These are phyloP conservation scores for Alosa sapidissima DNA, from an alignment of 2,797 vertebrate genomes.

Conservation along the genomic window DNA sequence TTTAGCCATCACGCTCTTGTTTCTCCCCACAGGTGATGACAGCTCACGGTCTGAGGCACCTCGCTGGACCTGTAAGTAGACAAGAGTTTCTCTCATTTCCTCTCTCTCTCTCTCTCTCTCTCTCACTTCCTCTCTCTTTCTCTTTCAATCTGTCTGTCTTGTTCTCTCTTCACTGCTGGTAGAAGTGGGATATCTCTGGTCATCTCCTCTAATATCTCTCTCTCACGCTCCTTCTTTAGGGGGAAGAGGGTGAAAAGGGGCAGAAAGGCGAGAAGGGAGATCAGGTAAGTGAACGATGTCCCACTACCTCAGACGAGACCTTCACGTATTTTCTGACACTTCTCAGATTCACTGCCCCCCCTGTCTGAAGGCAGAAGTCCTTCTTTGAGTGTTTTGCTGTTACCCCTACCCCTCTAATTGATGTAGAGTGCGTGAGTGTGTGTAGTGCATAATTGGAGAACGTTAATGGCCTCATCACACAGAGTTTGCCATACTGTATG, in stretches of 20 bases:
- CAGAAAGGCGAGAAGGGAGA: conserved; percentile 87
- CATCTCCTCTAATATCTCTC: background rate
- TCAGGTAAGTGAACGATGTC: conserved; percentile 70
- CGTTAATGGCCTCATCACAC: background rate
- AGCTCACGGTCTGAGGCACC: conserved; percentile 75
- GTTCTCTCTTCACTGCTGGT: background rate
- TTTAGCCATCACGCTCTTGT: conserved; percentile 37
- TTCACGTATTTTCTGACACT: background rate
- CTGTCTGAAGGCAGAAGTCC: background rate
- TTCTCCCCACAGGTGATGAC: conserved; percentile 71
- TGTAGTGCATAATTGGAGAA: background rate
- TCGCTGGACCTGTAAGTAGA: conserved; percentile 73
- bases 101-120: background rate
- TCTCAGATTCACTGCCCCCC: background rate
- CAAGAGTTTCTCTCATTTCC: background rate
- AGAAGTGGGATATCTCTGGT: background rate
- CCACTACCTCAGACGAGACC: background rate
- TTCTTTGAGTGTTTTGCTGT: background rate
- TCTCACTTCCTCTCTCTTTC: background rate
- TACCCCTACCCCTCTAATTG: background rate
- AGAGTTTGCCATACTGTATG: background rate
- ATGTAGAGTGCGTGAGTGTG: background rate
- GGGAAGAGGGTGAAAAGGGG: conserved; percentile 60
- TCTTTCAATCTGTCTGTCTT: background rate
- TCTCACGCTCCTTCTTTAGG: conserved; percentile 55